Percentiles rank a stretch among this genome's conserved stretches.
Evolutionary conservation across 2,113 vertebrate species (phyloP).

Genomic region (Atlantisia rogersi): DNA sequence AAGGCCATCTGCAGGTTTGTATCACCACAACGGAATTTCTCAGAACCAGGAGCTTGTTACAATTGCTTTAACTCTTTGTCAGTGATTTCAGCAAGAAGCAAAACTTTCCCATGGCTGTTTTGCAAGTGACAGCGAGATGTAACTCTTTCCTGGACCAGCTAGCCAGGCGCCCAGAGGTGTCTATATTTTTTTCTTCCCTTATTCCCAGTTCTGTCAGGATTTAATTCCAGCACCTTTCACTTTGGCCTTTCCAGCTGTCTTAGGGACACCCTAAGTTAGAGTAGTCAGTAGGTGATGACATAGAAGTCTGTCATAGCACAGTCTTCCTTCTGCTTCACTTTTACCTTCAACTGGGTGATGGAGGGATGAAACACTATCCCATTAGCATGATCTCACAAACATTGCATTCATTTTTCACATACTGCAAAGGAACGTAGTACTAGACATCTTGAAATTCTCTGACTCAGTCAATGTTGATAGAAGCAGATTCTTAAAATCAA

Average conservation of each 20-base stretch:
- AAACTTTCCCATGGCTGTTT: too few species aligned
- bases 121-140: too few species aligned
- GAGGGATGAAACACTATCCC: neutral
- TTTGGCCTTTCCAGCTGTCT: neutral
- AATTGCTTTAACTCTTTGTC: too few species aligned
- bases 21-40: too few species aligned
- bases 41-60: too few species aligned
- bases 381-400: neutral
- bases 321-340: neutral
- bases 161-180: too few species aligned
- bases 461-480: neutral
- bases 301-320: neutral
- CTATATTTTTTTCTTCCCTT: neutral
- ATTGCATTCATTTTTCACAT: neutral
- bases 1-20: too few species aligned
- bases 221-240: neutral
- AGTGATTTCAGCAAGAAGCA: too few species aligned
- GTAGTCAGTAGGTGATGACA: neutral
- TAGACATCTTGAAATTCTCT: neutral
- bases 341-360: neutral
- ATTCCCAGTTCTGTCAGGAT: neutral
- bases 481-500: neutral
- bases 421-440: neutral
- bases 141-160: too few species aligned
- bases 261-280: neutral